Evolutionary conservation across 2,113 vertebrate genomes (phyloP).

Genomic region (Leiothrix lutea): DNA sequence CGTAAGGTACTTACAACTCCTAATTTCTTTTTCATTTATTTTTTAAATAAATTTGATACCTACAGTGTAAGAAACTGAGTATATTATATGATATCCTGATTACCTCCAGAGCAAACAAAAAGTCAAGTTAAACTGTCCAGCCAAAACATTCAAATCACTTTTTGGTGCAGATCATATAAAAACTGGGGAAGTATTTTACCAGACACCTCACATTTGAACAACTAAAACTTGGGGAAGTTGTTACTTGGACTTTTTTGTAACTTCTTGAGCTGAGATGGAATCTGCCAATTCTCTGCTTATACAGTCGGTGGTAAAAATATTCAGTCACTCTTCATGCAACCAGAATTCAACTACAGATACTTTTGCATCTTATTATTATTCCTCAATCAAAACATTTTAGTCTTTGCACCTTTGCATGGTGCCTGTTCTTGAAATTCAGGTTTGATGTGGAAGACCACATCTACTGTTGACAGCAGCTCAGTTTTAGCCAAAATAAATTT

Average conservation of each 20-base stretch:
- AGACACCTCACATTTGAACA: not conserved
- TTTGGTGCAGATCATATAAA: not conserved
- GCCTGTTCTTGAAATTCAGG: not conserved
- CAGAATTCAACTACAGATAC: not conserved
- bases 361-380: not conserved
- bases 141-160: not conserved
- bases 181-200: not conserved
- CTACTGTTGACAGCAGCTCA: not conserved
- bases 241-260: not conserved
- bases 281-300: not conserved
- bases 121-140: not conserved
- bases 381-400: not conserved
- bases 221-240: not conserved
- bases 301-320: not conserved
- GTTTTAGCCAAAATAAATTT: not conserved
- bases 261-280: not conserved
- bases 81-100: not conserved
- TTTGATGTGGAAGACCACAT: not conserved
- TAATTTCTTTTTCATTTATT: not conserved
- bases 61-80: not conserved
- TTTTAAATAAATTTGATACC: not conserved
- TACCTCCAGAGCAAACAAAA: not conserved
- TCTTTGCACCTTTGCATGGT: not conserved
- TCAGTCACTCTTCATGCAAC: not conserved
- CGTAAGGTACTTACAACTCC: not conserved